A percentile compares a stretch with the other conserved stretches of the same genome.
These are phyloP conservation scores for Dicyrtomina minuta DNA, from an alignment of 2,888 invertebrate species.

Conservation along the genomic window DNA sequence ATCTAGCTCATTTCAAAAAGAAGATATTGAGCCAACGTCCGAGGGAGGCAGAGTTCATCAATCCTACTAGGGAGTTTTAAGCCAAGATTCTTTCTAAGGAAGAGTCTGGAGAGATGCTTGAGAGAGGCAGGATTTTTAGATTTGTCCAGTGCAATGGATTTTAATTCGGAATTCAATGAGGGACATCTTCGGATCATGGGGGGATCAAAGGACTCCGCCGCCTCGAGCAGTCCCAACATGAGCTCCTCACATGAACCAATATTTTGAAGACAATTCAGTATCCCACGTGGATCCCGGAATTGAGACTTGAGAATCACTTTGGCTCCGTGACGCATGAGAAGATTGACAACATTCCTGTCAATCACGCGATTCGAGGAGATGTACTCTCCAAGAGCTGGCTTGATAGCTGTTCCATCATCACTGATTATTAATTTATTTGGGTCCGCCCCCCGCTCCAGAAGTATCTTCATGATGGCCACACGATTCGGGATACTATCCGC, in stretches of 20 bases:
- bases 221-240: conserved; percentile 66
- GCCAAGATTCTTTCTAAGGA: conserved; percentile 64
- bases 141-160: conserved; percentile 65
- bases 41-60: conserved; percentile 66
- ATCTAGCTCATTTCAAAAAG: conserved; percentile 63
- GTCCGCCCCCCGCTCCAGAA: conserved; percentile 71
- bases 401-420: conserved; percentile 68
- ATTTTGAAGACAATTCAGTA: conserved; percentile 75
- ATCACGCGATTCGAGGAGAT: conserved; percentile 70
- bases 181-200: conserved; percentile 76
- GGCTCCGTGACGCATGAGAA: conserved; percentile 75
- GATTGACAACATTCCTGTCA: conserved; percentile 65
- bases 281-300: conserved; percentile 78
- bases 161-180: conserved; percentile 67
- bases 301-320: conserved; percentile 72
- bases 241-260: conserved; percentile 62
- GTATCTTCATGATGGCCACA: conserved; percentile 62
- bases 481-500: conserved; percentile 73
- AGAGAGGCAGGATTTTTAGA: conserved; percentile 69
- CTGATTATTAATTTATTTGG: conserved; percentile 74
- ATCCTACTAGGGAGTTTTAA: conserved; percentile 63
- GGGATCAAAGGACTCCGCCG: conserved; percentile 74
- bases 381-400: conserved; percentile 80
- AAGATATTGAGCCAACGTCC: conserved; percentile 67
- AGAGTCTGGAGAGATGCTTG: conserved; percentile 66